Evolutionary conservation across 30 jellyfish, hydroid and myxozoan species (phyloP), one percentile per base, ranked within the genome.

Genomic region (Aurelia coerulea): DNA sequence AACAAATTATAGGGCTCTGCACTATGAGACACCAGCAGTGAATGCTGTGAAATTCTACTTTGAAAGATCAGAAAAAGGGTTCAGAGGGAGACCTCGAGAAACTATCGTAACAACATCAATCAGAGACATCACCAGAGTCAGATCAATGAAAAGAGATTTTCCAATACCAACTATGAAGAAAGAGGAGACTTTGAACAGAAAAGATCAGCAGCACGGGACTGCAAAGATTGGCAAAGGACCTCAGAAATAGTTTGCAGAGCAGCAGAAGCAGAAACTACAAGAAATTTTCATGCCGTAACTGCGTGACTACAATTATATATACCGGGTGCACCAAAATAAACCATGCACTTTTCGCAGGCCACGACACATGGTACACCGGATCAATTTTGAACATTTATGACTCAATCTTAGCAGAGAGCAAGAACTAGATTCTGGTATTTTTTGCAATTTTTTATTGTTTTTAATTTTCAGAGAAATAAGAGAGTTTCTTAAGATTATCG

Each of bases 61-160:
- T 17, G 86, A 23, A 23, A 23, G 29, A 23, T 23, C 29, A 23
- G 29, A 23, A 23, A 23, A 23, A 23, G 29, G 29, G 13, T 70
- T 68, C 65, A 84, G 93, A 84, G 81, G 88, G 65, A 62, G 74
- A 62, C 87, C 87, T 49, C 68, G 81, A 46, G 81, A 73, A 84
- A 23, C 29, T 23, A 23, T 23, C 29, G 29, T 23, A 23, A 23
- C 29, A 23, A 23, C 29, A 23, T 23, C 29, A 23, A 70, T 52
- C 62, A 62, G 46, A 72, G 83, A 65, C 50, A 78, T 63, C 49
- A 59, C 89, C 66, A 78, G 90, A 80, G 73, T 83, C 35, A 80
- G 62, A 65, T 63, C 73, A 80, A 80, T 51, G 75, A 54, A 65
- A 80, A 80, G 83, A 59, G 66, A 31, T 15, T 71, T 71, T 71